Base-by-base conservation (phyloP, 1,140 invertebrate species). In the Ceratoteleas bidentatus region DNA sequence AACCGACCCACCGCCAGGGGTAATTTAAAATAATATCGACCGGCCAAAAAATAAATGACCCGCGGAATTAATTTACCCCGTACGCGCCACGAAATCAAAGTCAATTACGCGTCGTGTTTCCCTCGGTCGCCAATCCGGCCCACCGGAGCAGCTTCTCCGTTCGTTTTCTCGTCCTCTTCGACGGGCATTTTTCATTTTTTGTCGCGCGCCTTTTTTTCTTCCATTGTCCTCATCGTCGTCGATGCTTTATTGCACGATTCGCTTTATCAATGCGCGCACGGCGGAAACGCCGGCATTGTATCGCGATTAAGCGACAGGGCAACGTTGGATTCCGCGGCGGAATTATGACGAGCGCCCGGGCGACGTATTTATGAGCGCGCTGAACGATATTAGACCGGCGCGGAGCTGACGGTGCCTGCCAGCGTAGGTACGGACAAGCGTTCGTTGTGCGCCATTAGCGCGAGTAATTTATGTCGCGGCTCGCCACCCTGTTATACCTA, bases 301-400 rank as follows among this genome's bases (percentile, higher is more conserved):
- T 70, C 53, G 81, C 87, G 85, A 88, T 88, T 87, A 85, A 85
- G 81, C 86, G 83, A 76, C 85, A 74, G 72, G 73, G 69, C 24
- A 24, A 24, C 24, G 4, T 24, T 24, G 24, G 24, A 24, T 86
- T 76, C 65, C 84, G 65, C 72, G 82, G 75, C 57, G 84, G 83
- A 85, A 80, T 86, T 87, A 87, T 85, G 84, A 87, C 81, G 80
- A 82, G 85, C 65, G 69, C 62, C 24, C 1, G 24, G 24, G 24
- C 24, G 24, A 24, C 24, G 80, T 87, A 88, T 88, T 89, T 88
- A 87, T 87, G 85, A 86, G 81, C 61, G 70, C 73, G 60, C 54
- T 57, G 72, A 84, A 76, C 81, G 87, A 86, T 87, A 88, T 88
- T 88, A 88, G 86, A 81, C 84, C 69, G 85, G 83, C 70, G 85